Conservation (phyloP, 2,888 invertebrate species). For the Diachrysia chrysitis region DNA sequence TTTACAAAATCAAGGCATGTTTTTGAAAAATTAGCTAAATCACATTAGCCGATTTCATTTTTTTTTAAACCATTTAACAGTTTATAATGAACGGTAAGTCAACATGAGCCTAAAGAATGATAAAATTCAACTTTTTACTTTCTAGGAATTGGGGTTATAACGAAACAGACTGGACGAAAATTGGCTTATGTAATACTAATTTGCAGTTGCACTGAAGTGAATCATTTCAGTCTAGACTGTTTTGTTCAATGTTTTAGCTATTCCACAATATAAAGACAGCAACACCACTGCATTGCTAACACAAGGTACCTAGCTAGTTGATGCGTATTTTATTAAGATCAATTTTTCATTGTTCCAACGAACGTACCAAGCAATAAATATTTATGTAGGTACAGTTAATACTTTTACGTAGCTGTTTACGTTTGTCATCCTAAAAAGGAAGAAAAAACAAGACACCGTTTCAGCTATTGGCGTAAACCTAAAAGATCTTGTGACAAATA, state of each 20-base stretch:
- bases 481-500: not conserved
- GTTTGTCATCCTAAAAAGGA: conserved; percentile 11
- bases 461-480: not conserved
- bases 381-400: too few species aligned
- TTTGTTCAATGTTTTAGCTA: not conserved
- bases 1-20: too few species aligned
- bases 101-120: not conserved
- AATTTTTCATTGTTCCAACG: not conserved
- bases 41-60: too few species aligned
- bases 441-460: not conserved
- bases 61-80: too few species aligned
- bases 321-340: not conserved
- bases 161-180: not conserved
- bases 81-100: not conserved
- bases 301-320: not conserved
- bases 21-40: too few species aligned
- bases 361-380: not conserved
- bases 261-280: not conserved
- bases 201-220: conserved; percentile 4
- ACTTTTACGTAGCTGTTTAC: not conserved
- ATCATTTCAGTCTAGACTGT: conserved; percentile 2
- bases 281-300: not conserved
- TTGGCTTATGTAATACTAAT: not conserved
- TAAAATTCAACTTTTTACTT: not conserved
- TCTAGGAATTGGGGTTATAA: conserved; percentile 2